Conservation (phyloP, 1,140 invertebrate species). For the Aphelinus certus region DNA sequence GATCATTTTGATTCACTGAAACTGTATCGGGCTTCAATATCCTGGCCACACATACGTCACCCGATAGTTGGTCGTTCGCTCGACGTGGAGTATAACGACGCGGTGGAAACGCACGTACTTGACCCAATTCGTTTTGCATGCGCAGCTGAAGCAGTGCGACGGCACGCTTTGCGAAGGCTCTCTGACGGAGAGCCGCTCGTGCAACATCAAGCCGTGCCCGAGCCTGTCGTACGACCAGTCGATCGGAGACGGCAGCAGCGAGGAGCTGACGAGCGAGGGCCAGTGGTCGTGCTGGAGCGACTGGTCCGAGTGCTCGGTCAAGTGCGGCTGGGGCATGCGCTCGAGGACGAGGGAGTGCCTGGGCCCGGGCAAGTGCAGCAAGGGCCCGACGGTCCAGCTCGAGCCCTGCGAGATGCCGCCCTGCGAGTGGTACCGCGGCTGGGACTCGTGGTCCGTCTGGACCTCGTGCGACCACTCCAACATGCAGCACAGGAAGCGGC, state of each 20-base stretch:
- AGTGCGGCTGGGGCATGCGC: conserved; percentile 76
- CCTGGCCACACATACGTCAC: no score
- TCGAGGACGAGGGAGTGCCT: conserved; percentile 70
- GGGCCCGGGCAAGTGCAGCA: conserved; percentile 64
- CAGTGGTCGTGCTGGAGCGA: conserved; percentile 87
- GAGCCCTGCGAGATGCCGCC: conserved; percentile 71
- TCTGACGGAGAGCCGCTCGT: conserved; percentile 73
- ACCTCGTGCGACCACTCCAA: conserved; percentile 72
- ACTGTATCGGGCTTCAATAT: no score
- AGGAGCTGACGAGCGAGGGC: conserved; percentile 46
- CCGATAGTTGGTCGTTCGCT: no score
- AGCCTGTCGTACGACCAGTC: conserved; percentile 44
- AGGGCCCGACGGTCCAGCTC: conserved; percentile 56
- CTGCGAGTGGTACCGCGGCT: conserved; percentile 68
- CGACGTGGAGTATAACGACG: no score
- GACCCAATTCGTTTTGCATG: neutral
- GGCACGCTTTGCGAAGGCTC: conserved; percentile 69
- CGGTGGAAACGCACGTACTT: no score
- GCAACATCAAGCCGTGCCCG: conserved; percentile 75
- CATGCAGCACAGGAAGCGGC: conserved; percentile 73
- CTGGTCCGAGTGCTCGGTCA: conserved; percentile 80
- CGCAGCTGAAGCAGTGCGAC: conserved; percentile 56
- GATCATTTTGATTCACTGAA: no score
- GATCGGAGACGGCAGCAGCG: neutral
- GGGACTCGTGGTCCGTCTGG: conserved; percentile 78